Evolutionary conservation across 2,113 vertebrate species (phyloP).

Genomic region (Ramphastos sulfuratus): DNA sequence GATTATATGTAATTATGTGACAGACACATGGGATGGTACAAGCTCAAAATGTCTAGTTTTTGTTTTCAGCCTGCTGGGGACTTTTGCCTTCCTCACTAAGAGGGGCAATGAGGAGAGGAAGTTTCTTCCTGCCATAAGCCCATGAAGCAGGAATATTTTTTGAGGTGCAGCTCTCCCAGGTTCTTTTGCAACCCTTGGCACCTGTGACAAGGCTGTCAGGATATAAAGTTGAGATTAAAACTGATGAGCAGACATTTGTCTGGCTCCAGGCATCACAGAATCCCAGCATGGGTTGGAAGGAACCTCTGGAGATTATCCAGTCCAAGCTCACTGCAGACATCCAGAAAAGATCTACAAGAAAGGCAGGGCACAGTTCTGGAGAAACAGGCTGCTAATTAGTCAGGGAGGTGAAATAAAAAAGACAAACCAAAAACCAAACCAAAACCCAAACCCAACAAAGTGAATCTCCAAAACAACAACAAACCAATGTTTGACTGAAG

Average conservation of each 20-base stretch:
- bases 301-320: too few species aligned
- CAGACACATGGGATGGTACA: not conserved
- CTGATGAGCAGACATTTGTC: not conserved
- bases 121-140: not conserved
- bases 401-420: too few species aligned
- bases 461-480: too few species aligned
- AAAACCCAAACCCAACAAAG: too few species aligned
- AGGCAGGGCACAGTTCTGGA: too few species aligned
- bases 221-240: not conserved
- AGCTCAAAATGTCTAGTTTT: slow-evolving; percentile 1
- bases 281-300: too few species aligned
- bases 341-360: too few species aligned
- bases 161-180: not conserved
- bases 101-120: not conserved
- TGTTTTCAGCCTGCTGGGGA: not conserved
- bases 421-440: too few species aligned
- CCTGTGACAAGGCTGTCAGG: rapidly evolving
- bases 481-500: too few species aligned
- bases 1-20: slow-evolving; percentile 49
- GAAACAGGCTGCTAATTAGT: too few species aligned
- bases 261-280: not conserved
- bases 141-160: not conserved
- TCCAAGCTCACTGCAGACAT: too few species aligned
- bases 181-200: not conserved
- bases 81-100: slow-evolving; percentile 21